Conservation (phyloP, 2,113 vertebrate genomes). For the Illadopsis cleaveri region DNA sequence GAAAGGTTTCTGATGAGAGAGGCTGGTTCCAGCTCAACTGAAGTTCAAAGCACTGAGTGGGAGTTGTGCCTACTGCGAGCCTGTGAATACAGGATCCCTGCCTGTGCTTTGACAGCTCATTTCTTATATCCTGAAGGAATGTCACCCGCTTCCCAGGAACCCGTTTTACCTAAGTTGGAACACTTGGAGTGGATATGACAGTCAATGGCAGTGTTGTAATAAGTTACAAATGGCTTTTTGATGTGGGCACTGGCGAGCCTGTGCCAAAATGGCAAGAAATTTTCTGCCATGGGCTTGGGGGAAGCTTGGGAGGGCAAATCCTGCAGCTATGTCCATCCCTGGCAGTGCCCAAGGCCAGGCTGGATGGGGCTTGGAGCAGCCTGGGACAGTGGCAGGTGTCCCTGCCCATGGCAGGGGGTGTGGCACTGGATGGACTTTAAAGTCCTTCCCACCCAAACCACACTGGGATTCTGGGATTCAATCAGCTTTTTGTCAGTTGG, state of each 20-base stretch:
- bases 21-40: background rate
- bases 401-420: background rate
- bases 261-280: background rate
- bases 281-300: background rate
- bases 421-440: background rate
- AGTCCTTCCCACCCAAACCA: background rate
- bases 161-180: background rate
- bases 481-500: background rate
- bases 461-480: background rate
- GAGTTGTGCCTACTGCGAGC: background rate
- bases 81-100: background rate
- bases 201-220: background rate
- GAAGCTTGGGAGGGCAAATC: background rate
- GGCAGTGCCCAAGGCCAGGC: rapidly evolving
- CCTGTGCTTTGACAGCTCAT: background rate
- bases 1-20: background rate
- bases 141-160: background rate
- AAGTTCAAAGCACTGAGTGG: background rate
- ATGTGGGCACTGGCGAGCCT: background rate
- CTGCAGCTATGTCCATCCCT: background rate
- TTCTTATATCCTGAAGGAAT: background rate
- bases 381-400: background rate
- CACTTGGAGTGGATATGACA: background rate
- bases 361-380: background rate
- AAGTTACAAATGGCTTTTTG: background rate